Percentiles rank a stretch among this genome's conserved stretches.
Evolutionary conservation across 1,140 invertebrate genomes (phyloP).

Genomic region (Littorina saxatilis): DNA sequence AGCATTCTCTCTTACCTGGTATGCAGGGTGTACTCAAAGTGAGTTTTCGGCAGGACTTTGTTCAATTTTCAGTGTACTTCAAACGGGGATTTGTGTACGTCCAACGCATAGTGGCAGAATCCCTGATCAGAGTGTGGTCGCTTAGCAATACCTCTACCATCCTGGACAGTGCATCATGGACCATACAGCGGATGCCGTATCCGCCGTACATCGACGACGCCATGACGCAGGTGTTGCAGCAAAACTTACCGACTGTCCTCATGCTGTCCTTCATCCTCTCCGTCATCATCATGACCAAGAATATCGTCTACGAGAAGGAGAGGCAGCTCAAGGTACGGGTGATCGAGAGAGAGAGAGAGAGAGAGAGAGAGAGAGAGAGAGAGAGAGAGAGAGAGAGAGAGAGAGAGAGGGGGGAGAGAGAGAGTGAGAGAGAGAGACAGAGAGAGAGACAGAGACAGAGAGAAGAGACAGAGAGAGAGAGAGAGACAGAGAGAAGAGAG

Average conservation of each 20-base stretch:
- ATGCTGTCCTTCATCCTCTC: conserved; percentile 82
- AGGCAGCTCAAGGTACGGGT: conserved; percentile 68
- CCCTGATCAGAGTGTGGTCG: conserved; percentile 77
- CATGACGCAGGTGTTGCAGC: conserved; percentile 73
- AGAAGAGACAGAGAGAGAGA: too few species aligned
- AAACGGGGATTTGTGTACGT: conserved; percentile 83
- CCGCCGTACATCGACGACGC: conserved; percentile 48
- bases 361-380: too few species aligned
- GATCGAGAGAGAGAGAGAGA: too few species aligned
- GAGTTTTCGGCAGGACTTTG: too few species aligned
- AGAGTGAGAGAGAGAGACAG: too few species aligned
- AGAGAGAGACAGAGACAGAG: too few species aligned
- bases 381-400: too few species aligned
- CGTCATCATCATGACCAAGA: conserved; percentile 65
- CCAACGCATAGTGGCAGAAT: conserved; percentile 81
- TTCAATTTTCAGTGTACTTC: conserved; percentile 79
- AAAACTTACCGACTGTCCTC: conserved; percentile 76
- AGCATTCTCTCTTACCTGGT: too few species aligned
- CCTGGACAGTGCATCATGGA: conserved; percentile 24
- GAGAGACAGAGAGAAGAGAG: too few species aligned
- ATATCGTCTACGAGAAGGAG: conserved; percentile 73
- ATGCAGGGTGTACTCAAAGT: too few species aligned
- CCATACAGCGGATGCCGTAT: conserved; percentile 50
- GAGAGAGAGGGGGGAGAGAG: too few species aligned
- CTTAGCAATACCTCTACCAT: neutral